Evolutionary conservation across 2,113 vertebrate species (phyloP).

Genomic region (Neogobius melanostomus): DNA sequence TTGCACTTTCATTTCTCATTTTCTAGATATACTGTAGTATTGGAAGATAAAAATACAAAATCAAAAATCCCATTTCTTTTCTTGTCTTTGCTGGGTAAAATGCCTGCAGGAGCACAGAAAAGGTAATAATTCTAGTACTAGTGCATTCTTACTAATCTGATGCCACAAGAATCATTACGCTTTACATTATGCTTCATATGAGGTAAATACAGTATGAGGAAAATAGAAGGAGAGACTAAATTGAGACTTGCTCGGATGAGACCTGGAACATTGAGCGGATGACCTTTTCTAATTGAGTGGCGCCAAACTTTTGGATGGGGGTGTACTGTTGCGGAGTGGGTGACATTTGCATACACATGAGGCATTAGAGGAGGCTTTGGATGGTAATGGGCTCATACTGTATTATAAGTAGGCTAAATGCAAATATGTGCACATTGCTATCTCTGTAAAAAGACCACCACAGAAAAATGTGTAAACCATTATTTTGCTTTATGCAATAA

Average conservation of each 20-base stretch:
- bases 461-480: not conserved
- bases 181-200: constrained; percentile 55
- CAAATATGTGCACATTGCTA: not conserved
- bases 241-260: constrained; percentile 45
- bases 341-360: constrained; percentile 58
- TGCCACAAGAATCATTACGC: constrained; percentile 42
- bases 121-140: constrained; percentile 25
- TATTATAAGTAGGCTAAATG: constrained; percentile 43
- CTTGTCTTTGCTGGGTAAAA: not conserved
- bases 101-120: not conserved
- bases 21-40: not conserved
- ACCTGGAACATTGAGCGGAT: constrained; percentile 34
- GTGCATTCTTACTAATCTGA: constrained; percentile 28
- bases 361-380: constrained; percentile 21
- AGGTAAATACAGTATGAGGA: constrained; percentile 44
- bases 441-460: not conserved
- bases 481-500: not conserved
- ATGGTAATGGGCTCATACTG: constrained; percentile 41
- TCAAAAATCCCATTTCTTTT: constrained; percentile 13
- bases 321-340: constrained; percentile 17
- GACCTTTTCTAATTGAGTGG: constrained; percentile 74
- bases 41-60: constrained; percentile 10
- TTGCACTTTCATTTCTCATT: not conserved
- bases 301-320: constrained; percentile 33
- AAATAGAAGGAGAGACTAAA: constrained; percentile 33